Evolutionary conservation across 2,888 invertebrate species (phyloP), one percentile per base, ranked within the genome.

Genomic region (Alloscopus bannaensis): DNA sequence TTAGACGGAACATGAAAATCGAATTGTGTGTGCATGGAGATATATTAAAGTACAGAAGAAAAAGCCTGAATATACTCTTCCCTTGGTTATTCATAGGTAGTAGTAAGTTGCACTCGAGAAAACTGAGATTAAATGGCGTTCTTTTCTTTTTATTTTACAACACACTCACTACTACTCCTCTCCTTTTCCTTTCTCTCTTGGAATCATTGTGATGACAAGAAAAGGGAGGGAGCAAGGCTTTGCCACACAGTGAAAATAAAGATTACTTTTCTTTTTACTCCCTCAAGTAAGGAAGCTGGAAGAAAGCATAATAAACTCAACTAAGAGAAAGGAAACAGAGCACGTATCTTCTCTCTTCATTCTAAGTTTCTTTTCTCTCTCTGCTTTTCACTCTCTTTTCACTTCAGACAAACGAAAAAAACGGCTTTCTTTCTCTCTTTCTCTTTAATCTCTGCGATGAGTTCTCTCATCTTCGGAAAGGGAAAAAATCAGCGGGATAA

Each of bases 221-320:
- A 40, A 29, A 42, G 57, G 52, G 60, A 52, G 64, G 40, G 64
- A 73, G 36, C 31, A 64, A n/a, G n/a, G 62, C 52, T n/a, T 20
- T 52, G 64, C 55, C 64, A 65, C 72, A 73, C 52, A 64, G 55
- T 20, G 55, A 55, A 77, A 76, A 55, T 77, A 77, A 77, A 69
- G 69, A 77, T 69, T 64, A 62, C 76, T 69, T 69, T 69, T n/a
- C n/a, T n/a, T n/a, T 76, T 52, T 40, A 52, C 45, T 64, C 64
- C 42, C 45, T 64, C 4, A 45, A 59, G 55, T 50, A 55, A 26
- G 50, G n/a, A 57, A 4, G 57, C 16, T 29, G 16, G 68, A 68
- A 76, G 69, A 66, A 62, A 50, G 47, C 55, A 77, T 64, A 69
- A 77, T 77, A 77, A 69, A 77, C 62, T 70, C 24, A 22, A 50